These are phyloP conservation scores for Coregonus clupeaformis DNA, from an alignment of 2,113 vertebrate species.

Conservation along the genomic window DNA sequence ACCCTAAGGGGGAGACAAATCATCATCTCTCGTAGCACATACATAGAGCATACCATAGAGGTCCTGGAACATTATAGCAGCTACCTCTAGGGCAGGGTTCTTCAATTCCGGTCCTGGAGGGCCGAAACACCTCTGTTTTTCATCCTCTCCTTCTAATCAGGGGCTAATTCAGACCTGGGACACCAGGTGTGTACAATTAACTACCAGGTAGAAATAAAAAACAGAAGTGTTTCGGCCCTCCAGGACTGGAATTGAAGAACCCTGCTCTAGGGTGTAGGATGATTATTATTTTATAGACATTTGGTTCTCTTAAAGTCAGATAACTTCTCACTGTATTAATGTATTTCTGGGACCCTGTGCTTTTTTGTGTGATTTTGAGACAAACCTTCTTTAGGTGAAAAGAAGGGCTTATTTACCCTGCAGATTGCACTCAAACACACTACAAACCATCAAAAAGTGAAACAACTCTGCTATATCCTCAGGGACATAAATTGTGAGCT, in stretches of 20 bases:
- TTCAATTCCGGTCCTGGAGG: no score
- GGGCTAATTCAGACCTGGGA: no score
- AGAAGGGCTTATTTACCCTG: background rate
- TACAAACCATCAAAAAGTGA: background rate
- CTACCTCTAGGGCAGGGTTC: background rate
- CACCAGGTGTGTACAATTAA: no score
- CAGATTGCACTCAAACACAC: background rate
- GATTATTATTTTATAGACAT: background rate
- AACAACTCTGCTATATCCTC: background rate
- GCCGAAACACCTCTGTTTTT: no score
- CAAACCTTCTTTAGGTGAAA: no score
- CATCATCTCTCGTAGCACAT: slow-evolving; percentile 42
- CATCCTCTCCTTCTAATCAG: no score
- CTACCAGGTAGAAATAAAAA: no score
- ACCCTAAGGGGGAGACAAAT: slow-evolving; percentile 73
- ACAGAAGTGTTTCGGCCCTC: no score
- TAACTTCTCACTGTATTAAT: background rate
- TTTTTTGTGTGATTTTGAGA: no score
- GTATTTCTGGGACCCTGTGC: background rate
- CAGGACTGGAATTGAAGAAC: no score
- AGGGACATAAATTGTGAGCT: background rate
- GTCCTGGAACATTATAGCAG: background rate
- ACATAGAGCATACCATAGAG: no score
- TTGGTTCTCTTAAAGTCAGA: background rate
- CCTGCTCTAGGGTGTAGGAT: no score